phyloP scores from a whole-genome alignment of 2,888 invertebrate genomes.

The Encarsia formosa region DNA sequence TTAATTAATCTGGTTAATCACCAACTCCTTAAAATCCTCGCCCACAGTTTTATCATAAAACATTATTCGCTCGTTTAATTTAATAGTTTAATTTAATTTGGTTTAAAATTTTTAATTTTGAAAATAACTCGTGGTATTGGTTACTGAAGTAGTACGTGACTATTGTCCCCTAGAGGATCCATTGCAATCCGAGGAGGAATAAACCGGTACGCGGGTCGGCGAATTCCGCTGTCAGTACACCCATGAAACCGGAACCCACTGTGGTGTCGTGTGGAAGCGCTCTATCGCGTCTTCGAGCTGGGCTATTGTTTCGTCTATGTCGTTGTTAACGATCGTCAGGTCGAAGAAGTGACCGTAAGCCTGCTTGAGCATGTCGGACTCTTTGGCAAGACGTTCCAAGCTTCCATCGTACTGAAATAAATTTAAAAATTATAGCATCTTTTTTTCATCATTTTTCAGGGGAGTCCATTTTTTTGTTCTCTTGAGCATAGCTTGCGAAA shows the following conservation, averaged over 20 bases:
- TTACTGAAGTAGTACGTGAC: too few species aligned
- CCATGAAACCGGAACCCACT: slow-evolving; percentile 98
- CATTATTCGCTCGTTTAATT: slow-evolving; percentile 15
- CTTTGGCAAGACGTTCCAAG: slow-evolving; percentile 90
- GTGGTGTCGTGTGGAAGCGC: slow-evolving; percentile 83
- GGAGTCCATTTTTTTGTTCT: too few species aligned
- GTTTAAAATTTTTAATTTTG: too few species aligned
- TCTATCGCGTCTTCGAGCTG: slow-evolving; percentile 89
- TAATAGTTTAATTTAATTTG: too few species aligned
- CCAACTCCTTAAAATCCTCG: slow-evolving; percentile 9
- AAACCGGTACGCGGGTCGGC: slow-evolving; percentile 39
- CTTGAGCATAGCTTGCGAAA: too few species aligned
- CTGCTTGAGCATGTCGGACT: slow-evolving; percentile 92
- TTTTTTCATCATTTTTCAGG: too few species aligned
- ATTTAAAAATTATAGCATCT: slow-evolving; percentile 4
- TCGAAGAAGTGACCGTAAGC: slow-evolving; percentile 99
- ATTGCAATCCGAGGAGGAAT: slow-evolving; percentile 42
- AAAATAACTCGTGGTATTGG: too few species aligned
- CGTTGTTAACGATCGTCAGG: slow-evolving; percentile 96
- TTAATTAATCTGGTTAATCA: too few species aligned
- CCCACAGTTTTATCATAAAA: slow-evolving; percentile 16
- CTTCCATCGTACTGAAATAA: slow-evolving; percentile 91
- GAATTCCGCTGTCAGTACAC: slow-evolving; percentile 76
- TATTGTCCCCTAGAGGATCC: slow-evolving; percentile 46
- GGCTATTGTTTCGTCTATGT: slow-evolving; percentile 96